These are phyloP conservation scores for Orussus abietinus DNA, from an alignment of 1,140 invertebrate genomes.

Conservation along the genomic window DNA sequence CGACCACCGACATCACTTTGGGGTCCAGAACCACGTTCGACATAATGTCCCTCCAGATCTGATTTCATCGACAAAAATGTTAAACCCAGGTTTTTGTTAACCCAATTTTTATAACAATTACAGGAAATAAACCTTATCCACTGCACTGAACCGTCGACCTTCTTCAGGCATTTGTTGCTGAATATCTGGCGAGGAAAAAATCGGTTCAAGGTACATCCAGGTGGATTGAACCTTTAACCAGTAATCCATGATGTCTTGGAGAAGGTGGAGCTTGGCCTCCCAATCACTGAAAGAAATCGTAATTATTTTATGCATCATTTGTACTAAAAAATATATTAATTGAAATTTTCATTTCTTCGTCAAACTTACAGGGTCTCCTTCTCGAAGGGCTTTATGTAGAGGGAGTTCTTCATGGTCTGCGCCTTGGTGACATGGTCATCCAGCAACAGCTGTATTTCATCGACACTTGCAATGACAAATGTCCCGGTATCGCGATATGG, in stretches of 20 bases:
- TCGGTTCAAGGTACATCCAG: slow-evolving; percentile 97
- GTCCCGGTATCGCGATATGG: slow-evolving; percentile 88
- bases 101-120: background rate
- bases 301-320: background rate
- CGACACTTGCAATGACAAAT: slow-evolving; percentile 83
- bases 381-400: slow-evolving; percentile 94
- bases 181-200: slow-evolving; percentile 97
- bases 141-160: slow-evolving; percentile 83
- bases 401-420: slow-evolving; percentile 95
- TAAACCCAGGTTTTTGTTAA: no score
- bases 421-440: slow-evolving; percentile 97
- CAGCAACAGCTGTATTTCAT: slow-evolving; percentile 92
- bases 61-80: no score
- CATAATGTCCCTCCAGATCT: slow-evolving; percentile 94
- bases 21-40: slow-evolving; percentile 74
- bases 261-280: slow-evolving; percentile 71
- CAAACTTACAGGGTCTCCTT: slow-evolving; percentile 69
- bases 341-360: slow-evolving; percentile 3
- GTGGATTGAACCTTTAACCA: slow-evolving; percentile 95
- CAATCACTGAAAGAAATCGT: slow-evolving; percentile 58
- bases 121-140: slow-evolving; percentile 85
- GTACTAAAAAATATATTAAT: slow-evolving; percentile 35
- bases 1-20: slow-evolving; percentile 78
- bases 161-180: slow-evolving; percentile 93
- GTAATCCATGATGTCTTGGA: slow-evolving; percentile 92